Evolutionary conservation across 2,888 invertebrate species (phyloP), one percentile per base, ranked within the genome.

Genomic region (Xestia c-nigrum): DNA sequence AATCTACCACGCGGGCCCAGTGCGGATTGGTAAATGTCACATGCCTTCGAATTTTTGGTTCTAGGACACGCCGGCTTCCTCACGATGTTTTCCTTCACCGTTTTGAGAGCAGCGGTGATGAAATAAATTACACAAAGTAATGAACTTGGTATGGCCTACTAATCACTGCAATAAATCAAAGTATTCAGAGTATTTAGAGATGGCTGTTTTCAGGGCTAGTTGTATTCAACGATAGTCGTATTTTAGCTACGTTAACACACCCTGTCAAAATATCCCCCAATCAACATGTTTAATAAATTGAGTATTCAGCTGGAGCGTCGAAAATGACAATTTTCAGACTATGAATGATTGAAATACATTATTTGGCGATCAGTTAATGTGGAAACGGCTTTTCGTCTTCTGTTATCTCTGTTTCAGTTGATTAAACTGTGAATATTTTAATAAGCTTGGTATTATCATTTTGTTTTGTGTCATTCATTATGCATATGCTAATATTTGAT

Each of bases 301-400:
- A 50, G 46, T 55, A 55, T 59, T 67, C 46, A 74, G 7, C 19
- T 67, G n/a, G 57, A 64, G 46, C 19, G 31, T 46, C 21, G 7
- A n/a, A 67, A 63, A 59, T 67, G 50, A 24, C n/a, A 46, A 61
- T 67, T n/a, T 43, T 24, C 31, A n/a, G 14, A 5, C 14, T 64
- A 21, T 72, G 38, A 64, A 74, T 68, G 61, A 72, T 71, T 73
- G 64, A 76, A 68, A 73, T 73, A 55, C 40, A 68, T 72, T 50
- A 79, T 79, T 67, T 31, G 65, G 55, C 16, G 70, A 55, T 16
- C 72, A 40, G 46, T 47, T 43, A 63, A 55, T 46, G 43, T 43
- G n/a, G n/a, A 9, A n/a, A 40, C 16, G n/a, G 71, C n/a, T 64
- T 59, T 68, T 43, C 40, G 31, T 59, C 16, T 24, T 38, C 31